Conservation (phyloP, 2,113 vertebrate genomes). For the Echinops telfairi region DNA sequence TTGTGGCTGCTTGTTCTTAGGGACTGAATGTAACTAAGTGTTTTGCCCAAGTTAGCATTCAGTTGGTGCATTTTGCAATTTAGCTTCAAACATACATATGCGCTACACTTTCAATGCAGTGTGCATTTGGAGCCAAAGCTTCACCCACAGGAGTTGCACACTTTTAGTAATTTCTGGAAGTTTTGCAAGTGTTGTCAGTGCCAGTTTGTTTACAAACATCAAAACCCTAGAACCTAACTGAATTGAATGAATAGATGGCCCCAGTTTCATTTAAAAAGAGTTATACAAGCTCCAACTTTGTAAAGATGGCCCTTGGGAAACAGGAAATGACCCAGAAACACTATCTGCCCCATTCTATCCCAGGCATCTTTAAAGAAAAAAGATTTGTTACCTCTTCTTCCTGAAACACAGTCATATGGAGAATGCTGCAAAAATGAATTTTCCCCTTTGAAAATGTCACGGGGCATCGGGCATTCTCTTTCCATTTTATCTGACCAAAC, state of each 20-base stretch:
- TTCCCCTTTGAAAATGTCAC: slow-evolving; percentile 77
- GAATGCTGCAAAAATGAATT: slow-evolving; percentile 35
- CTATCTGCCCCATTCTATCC: not conserved
- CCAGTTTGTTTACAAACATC: not conserved
- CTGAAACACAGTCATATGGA: slow-evolving; percentile 28
- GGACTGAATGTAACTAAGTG: not conserved
- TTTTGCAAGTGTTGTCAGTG: not conserved
- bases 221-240: not conserved
- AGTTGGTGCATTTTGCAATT: not conserved
- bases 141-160: not conserved
- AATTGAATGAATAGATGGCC: not conserved
- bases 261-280: slow-evolving; percentile 2
- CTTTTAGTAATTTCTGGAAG: not conserved
- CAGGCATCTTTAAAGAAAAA: not conserved
- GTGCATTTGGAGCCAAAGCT: not conserved
- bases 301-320: slow-evolving; percentile 40
- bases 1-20: not conserved
- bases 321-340: slow-evolving; percentile 6
- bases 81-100: not conserved
- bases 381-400: slow-evolving; percentile 25
- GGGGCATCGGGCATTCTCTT: slow-evolving; percentile 65
- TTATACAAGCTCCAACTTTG: not conserved
- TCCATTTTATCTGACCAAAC: slow-evolving; percentile 75
- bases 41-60: not conserved
- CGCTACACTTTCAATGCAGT: not conserved